Conservation (phyloP, 2,113 vertebrate species). For the Cercopithecus mona region DNA sequence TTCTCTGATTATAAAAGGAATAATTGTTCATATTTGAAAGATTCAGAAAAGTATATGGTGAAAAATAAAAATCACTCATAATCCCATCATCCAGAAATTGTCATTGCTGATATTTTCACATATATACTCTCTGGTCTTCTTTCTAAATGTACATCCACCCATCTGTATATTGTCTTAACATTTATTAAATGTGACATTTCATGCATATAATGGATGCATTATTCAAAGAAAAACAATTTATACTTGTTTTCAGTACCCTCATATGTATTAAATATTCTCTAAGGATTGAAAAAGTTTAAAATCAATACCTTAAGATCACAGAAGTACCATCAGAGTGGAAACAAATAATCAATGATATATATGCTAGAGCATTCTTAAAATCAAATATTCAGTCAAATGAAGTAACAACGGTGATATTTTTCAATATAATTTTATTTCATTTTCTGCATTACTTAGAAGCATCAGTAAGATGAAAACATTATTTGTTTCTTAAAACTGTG, state of each 20-base stretch:
- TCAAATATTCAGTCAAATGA: slow-evolving; percentile 53
- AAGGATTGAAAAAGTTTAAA: slow-evolving; percentile 40
- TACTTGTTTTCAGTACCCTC: not conserved
- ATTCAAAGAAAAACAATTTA: slow-evolving; percentile 46
- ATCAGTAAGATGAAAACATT: slow-evolving; percentile 1
- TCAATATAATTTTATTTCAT: slow-evolving; percentile 14
- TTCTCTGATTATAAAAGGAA: slow-evolving; percentile 30
- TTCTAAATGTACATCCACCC: not conserved
- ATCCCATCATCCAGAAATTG: not conserved
- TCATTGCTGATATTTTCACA: not conserved
- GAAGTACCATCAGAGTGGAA: slow-evolving; percentile 22
- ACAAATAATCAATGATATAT: not conserved
- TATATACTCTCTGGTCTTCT: not conserved
- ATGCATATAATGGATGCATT: not conserved
- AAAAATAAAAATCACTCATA: not conserved
- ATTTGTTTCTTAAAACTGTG: slow-evolving; percentile 55
- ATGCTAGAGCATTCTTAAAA: slow-evolving; percentile 3
- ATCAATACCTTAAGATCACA: slow-evolving; percentile 21
- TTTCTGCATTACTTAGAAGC: not conserved
- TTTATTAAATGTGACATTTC: slow-evolving; percentile 35
- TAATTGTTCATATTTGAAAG: not conserved
- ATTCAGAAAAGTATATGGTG: not conserved
- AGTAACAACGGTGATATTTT: not conserved
- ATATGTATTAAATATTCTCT: not conserved
- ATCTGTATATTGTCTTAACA: not conserved